Base-by-base conservation (phyloP, 2,113 vertebrate genomes). In the Tychaedon coryphoeus region DNA sequence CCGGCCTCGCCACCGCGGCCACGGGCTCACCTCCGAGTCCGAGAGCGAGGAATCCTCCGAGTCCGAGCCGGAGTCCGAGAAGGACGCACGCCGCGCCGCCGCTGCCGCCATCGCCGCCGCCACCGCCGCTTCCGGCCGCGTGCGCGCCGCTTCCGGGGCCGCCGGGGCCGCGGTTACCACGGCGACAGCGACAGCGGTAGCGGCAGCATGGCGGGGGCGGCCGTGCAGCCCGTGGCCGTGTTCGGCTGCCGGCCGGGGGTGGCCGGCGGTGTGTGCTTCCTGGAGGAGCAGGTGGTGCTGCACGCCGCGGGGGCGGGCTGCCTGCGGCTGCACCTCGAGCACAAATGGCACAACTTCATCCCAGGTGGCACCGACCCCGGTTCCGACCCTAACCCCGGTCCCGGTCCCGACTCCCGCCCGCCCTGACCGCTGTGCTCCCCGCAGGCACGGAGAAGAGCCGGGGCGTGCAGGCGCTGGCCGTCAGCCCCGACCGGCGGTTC, bases 231-330 rank as follows among this genome's bases (percentile, higher is more conserved):
- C 3, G 97, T 98, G 74, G 98, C 98, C 82, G 96, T 98, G 40
- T 99, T 99, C 82, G 99, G 99, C 14, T 88, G 99, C 47, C 97
- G 98, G 48, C 66, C 97, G 24, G 93, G 95, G 36, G 99, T 99
- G 16, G 90, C 73, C 5, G 99, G 99, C 92, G 99, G 99, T 31
- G 38, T 99, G 78, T 98, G 98, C 82, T 99, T 98, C 97, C 90
- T 98, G 61, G 98, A 99, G 72, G 99, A 99, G 17, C 98, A 98
- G 48, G 99, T 98, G 8, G 92, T 99, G 36, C 97, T 99, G 13
- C 99, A 98, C 84, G 98, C 99, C 45, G 96, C 97, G 64, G 99
- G 99, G 36, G 98, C 98, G 95, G 97, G 98, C 97, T 99, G 98
- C 75, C 97, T 99, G 60, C 98, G 98, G 61, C 98, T 99, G 88